Conservation (phyloP, 2,797 vertebrate species). For the Emys orbicularis region DNA sequence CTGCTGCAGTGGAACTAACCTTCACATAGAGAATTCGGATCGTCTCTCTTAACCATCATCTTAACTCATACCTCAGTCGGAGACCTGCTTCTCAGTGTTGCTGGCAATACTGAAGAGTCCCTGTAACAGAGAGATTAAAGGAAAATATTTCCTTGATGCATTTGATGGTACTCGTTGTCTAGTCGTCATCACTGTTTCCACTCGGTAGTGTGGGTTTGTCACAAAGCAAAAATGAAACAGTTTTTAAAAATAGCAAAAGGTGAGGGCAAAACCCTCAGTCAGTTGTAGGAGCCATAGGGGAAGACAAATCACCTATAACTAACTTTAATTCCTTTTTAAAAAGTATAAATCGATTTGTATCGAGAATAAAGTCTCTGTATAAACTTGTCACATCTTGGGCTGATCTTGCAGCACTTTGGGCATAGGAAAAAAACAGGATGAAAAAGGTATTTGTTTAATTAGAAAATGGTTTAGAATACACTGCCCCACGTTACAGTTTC, state of each 20-base stretch:
- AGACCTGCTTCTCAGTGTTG: background rate
- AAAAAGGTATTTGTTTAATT: background rate
- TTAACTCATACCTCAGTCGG: background rate
- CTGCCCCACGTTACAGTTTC: background rate
- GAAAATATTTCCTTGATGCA: background rate
- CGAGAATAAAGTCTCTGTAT: background rate
- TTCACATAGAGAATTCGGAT: background rate
- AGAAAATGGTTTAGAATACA: background rate
- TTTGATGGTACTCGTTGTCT: background rate
- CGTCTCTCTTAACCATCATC: background rate
- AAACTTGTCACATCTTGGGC: background rate
- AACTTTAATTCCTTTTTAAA: background rate
- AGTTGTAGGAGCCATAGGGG: background rate
- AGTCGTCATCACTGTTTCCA: background rate
- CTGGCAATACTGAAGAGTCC: no score
- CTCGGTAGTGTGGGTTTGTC: background rate
- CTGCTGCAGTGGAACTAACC: background rate
- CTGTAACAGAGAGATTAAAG: background rate
- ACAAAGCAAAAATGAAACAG: background rate
- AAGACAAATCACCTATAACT: background rate
- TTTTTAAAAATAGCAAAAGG: background rate
- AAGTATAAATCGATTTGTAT: background rate
- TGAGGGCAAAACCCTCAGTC: no score
- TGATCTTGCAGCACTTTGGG: background rate
- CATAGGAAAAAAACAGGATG: background rate